A percentile compares a stretch with the other conserved stretches of the same genome.
phyloP scores from a whole-genome alignment of 2,113 vertebrate genomes.

The Myanophis thanlyinensis region DNA sequence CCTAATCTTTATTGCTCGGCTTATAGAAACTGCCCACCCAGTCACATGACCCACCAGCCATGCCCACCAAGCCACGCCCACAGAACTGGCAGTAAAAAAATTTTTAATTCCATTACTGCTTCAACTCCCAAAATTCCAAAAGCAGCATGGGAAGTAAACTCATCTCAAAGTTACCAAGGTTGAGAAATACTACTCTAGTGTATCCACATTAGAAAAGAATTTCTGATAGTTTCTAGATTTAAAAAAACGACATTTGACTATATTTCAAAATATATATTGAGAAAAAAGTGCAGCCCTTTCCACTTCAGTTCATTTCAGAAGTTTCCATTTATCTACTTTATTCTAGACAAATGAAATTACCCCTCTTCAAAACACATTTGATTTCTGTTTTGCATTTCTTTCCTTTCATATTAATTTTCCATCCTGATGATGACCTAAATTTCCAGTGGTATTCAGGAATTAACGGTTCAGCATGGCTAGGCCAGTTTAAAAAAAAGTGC shows the following conservation, averaged over 20 bases:
- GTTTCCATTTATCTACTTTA: background rate
- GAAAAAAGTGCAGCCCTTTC: background rate
- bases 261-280: background rate
- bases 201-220: background rate
- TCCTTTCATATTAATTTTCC: conserved; percentile 43
- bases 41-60: too few relatives aligned
- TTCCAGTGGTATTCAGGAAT: conserved; percentile 36
- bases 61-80: too few relatives aligned
- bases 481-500: conserved; percentile 56
- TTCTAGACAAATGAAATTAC: background rate
- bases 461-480: conserved; percentile 55
- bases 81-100: too few relatives aligned
- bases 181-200: background rate
- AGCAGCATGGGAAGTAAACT: background rate
- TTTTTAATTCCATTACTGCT: too few relatives aligned
- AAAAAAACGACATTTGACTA: background rate
- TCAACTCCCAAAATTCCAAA: background rate
- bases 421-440: conserved; percentile 7
- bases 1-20: too few relatives aligned
- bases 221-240: background rate
- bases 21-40: too few relatives aligned
- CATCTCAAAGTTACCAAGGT: background rate
- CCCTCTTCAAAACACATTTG: background rate
- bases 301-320: conserved; percentile 9
- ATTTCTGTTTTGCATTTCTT: conserved; percentile 25